phyloP scores from a whole-genome alignment of 2,888 invertebrate genomes.

The Pollenia labialis region DNA sequence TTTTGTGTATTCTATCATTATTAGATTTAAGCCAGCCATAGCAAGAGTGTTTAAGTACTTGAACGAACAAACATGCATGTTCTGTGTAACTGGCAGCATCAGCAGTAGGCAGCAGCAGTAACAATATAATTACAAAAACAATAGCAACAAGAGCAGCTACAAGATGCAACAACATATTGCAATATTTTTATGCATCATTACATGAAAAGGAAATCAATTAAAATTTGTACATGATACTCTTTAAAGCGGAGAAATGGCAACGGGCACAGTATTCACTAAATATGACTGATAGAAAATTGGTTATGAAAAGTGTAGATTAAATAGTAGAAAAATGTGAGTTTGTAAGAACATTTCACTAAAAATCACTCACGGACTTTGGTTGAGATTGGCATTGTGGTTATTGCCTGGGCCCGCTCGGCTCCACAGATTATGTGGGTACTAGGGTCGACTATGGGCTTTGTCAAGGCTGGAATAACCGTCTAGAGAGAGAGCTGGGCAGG shows the following conservation, averaged over 20 bases:
- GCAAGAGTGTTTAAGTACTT: constrained; percentile 29
- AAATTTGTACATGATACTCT: constrained; percentile 42
- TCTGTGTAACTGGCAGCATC: constrained; percentile 22
- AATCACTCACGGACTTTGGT: too few species aligned
- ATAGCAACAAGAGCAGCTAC: constrained; percentile 1
- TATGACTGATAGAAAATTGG: neutral
- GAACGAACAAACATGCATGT: constrained; percentile 23
- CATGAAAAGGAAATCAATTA: constrained; percentile 69
- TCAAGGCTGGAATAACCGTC: too few species aligned
- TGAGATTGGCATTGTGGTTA: too few species aligned
- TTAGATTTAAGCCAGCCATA: constrained; percentile 26
- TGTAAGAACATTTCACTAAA: too few species aligned
- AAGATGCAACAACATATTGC: constrained; percentile 64
- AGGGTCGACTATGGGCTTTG: too few species aligned
- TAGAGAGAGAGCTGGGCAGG: too few species aligned
- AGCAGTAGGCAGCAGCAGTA: neutral
- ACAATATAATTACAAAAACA: neutral
- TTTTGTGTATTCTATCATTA: constrained; percentile 46
- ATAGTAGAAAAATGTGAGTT: too few species aligned
- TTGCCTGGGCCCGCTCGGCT: too few species aligned
- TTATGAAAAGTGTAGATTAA: too few species aligned
- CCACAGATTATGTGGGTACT: too few species aligned
- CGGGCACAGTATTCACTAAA: too few species aligned
- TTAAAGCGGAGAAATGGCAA: neutral
- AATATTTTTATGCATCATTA: constrained; percentile 65